Conservation (phyloP, 92 coral and sea anemone genomes). For the Zoanthus solanderi region DNA sequence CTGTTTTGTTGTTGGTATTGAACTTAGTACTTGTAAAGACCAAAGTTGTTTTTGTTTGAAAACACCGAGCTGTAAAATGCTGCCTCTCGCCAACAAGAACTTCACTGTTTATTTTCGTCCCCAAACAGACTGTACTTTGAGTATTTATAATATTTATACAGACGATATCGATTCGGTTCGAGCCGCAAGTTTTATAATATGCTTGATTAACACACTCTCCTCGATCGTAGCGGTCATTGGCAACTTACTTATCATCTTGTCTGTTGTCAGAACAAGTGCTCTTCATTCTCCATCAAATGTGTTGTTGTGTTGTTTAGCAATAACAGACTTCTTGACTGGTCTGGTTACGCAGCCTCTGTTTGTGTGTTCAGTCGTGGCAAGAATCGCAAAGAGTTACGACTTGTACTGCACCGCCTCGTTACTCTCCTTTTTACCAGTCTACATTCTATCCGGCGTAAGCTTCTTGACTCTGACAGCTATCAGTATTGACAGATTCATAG, state of each 20-base stretch:
- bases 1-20: no score
- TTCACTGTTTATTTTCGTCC: background rate
- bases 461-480: constrained; percentile 26
- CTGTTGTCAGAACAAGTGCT: background rate
- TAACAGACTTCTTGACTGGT: constrained; percentile 28
- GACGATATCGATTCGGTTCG: constrained; percentile 15
- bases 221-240: constrained; percentile 13
- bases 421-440: constrained; percentile 26
- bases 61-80: background rate
- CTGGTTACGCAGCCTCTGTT: constrained; percentile 33
- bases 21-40: background rate
- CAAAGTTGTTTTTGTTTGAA: background rate
- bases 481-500: constrained; percentile 26
- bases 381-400: background rate
- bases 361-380: constrained; percentile 4
- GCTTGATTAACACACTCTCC: constrained; percentile 17
- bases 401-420: constrained; percentile 28
- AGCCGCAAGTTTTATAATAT: background rate
- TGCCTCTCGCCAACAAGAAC: background rate
- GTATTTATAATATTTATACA: constrained; percentile 32
- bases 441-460: constrained; percentile 38
- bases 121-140: constrained; percentile 23
- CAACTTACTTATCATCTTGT: constrained; percentile 10
- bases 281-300: constrained; percentile 36
- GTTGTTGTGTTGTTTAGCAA: constrained; percentile 18